Conservation (phyloP, 53 echinoderm and acorn worm species). For the Apostichopus leukothele region DNA sequence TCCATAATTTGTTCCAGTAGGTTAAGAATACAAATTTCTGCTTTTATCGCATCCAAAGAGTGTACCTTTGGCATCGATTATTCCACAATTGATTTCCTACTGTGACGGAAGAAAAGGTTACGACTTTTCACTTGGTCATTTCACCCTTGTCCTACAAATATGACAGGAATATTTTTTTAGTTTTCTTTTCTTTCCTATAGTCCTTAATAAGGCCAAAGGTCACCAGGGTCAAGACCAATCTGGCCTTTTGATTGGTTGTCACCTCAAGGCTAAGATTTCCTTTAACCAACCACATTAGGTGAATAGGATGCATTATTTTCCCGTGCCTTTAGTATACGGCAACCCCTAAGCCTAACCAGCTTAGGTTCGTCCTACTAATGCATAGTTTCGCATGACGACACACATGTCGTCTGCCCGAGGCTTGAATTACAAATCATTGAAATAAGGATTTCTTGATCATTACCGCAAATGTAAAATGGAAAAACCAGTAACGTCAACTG, state of each 20-base stretch:
- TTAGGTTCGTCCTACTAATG: conserved; percentile 18
- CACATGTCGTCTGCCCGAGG: conserved; percentile 30
- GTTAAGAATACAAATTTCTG: conserved; percentile 27
- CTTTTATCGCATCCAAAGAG: neutral
- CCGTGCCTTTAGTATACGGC: conserved; percentile 1
- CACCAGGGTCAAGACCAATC: conserved; percentile 36
- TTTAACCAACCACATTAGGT: conserved; percentile 10
- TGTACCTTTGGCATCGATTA: conserved; percentile 23
- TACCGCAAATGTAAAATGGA: conserved; percentile 23
- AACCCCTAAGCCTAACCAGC: conserved; percentile 38
- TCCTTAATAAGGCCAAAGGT: conserved; percentile 3
- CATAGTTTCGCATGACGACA: conserved; percentile 37
- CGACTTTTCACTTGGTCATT: conserved; percentile 38
- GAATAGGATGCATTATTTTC: conserved; percentile 1
- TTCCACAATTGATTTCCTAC: neutral
- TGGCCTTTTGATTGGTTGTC: conserved; percentile 33
- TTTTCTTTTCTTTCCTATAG: neutral
- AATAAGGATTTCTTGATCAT: conserved; percentile 40
- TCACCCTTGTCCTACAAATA: conserved; percentile 16
- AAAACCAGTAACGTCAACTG: conserved; percentile 14
- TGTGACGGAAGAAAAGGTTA: neutral
- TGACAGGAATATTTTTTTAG: neutral
- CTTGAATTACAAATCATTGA: conserved; percentile 36
- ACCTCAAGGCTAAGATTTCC: conserved; percentile 37
- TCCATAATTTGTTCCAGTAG: neutral